A percentile compares a stretch with the other conserved stretches of the same genome.
These are phyloP conservation scores for Henicopernis longicauda DNA, from an alignment of 2,113 vertebrate species.

Conservation along the genomic window DNA sequence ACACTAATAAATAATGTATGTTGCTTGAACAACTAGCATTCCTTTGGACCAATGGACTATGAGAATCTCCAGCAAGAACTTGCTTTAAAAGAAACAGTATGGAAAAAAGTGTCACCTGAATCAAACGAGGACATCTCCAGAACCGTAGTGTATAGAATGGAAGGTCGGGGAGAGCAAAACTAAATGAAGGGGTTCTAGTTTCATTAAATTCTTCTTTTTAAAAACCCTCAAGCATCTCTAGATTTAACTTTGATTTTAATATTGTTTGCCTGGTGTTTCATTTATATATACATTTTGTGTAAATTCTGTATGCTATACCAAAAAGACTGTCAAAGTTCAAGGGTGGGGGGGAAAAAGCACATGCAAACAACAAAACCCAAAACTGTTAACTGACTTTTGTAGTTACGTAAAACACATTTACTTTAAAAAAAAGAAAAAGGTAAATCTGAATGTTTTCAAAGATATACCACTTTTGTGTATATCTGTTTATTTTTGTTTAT, in stretches of 20 bases:
- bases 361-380: background rate
- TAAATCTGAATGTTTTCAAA: slow-evolving; percentile 7
- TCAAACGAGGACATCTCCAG: slow-evolving; percentile 94
- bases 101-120: slow-evolving; percentile 97
- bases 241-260: slow-evolving; percentile 49
- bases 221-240: slow-evolving; percentile 59
- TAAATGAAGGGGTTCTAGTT: slow-evolving; percentile 70
- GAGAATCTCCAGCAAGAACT: slow-evolving; percentile 98
- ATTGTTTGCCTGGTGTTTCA: slow-evolving; percentile 67
- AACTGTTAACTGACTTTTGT: slow-evolving; percentile 42
- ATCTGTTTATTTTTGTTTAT: slow-evolving; percentile 27
- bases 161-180: slow-evolving; percentile 83
- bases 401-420: slow-evolving; percentile 29
- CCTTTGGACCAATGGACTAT: slow-evolving; percentile 95
- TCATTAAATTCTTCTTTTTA: slow-evolving; percentile 54
- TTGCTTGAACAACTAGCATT: slow-evolving; percentile 93
- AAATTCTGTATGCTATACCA: slow-evolving; percentile 51
- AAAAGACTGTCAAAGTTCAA: slow-evolving; percentile 33
- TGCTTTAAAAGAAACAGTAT: slow-evolving; percentile 95
- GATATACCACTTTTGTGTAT: background rate
- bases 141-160: slow-evolving; percentile 99
- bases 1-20: slow-evolving; percentile 91
- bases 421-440: background rate
- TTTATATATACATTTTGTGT: slow-evolving; percentile 64
- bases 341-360: background rate